Conservation (phyloP, 2,113 vertebrate genomes). For the Geothlypis trichas region DNA sequence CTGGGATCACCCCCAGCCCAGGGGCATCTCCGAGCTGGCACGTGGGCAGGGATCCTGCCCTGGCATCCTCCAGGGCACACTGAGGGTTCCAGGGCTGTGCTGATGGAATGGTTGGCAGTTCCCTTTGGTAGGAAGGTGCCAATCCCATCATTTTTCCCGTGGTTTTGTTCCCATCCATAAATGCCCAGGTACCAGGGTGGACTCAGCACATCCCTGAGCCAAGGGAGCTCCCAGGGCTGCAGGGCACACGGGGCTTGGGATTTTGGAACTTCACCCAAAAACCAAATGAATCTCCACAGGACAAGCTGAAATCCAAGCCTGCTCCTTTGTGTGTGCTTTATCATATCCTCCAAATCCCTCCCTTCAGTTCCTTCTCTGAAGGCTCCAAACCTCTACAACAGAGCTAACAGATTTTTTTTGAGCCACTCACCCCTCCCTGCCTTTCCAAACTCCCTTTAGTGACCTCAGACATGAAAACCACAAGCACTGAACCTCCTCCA, state of each 20-base stretch:
- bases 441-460: background rate
- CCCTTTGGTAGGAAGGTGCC: background rate
- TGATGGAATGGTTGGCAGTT: background rate
- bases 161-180: background rate
- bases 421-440: background rate
- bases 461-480: background rate
- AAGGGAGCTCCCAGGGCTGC: background rate
- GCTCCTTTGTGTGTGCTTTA: background rate
- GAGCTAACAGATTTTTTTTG: background rate
- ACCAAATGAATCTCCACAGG: background rate
- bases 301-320: background rate
- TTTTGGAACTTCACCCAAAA: background rate
- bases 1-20: background rate
- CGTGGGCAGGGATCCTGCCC: background rate
- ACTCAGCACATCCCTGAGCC: background rate
- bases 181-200: background rate
- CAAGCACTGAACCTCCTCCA: background rate
- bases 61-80: accelerated
- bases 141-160: background rate
- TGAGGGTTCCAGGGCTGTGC: background rate
- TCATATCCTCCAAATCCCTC: background rate
- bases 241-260: background rate
- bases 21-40: background rate
- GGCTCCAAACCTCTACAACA: accelerated
- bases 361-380: background rate